These are phyloP conservation scores for Xestoiulus laeticollis DNA, from an alignment of 2,888 invertebrate species.

Conservation along the genomic window DNA sequence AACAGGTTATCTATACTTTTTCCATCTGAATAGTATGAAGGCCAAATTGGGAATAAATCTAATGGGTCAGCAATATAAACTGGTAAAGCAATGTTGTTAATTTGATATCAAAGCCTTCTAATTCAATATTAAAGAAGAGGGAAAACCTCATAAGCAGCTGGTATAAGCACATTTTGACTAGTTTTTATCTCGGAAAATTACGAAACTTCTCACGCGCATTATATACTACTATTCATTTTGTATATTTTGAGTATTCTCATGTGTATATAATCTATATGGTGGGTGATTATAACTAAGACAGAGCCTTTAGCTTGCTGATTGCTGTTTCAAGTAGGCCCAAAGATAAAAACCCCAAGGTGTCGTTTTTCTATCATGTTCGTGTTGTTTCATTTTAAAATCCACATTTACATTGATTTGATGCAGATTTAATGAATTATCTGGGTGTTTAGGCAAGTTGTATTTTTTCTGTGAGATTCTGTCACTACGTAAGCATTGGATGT, in stretches of 20 bases:
- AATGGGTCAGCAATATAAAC: background rate
- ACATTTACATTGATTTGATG: slow-evolving; percentile 10
- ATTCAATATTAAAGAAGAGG: background rate
- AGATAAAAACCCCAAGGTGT: slow-evolving; percentile 16
- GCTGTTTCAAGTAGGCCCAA: slow-evolving; percentile 16
- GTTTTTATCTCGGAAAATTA: background rate
- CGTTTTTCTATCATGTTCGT: background rate
- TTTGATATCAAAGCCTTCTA: background rate
- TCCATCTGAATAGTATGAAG: background rate
- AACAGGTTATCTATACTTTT: background rate
- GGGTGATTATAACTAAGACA: background rate
- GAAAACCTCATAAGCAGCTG: background rate
- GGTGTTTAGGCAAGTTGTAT: background rate
- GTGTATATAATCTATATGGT: background rate
- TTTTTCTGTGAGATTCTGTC: background rate
- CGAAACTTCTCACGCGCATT: background rate
- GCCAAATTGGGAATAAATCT: background rate
- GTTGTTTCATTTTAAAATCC: background rate
- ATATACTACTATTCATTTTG: background rate
- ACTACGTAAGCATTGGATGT: background rate
- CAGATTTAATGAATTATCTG: background rate
- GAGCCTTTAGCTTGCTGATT: slow-evolving; percentile 21
- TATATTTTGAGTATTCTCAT: background rate
- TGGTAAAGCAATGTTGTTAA: background rate
- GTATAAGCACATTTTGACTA: background rate